Evolutionary conservation across 2,888 invertebrate species (phyloP).

Genomic region (Chrysodeixis includens): DNA sequence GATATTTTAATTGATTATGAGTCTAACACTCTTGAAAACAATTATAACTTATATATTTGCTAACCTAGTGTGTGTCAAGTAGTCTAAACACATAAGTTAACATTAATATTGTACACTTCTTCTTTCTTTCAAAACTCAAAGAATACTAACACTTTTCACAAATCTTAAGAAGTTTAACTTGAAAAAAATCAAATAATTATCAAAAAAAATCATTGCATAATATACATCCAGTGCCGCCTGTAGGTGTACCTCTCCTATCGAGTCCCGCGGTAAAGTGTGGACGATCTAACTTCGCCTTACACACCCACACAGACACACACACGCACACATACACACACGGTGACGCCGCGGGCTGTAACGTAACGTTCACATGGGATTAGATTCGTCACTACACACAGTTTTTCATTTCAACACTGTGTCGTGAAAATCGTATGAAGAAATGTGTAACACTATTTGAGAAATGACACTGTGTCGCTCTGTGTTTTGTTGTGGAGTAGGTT

Average conservation of each 20-base stretch:
- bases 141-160: too few relatives aligned
- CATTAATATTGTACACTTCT: too few relatives aligned
- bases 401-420: constrained; percentile 61
- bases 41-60: too few relatives aligned
- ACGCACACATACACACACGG: constrained; percentile 60
- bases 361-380: constrained; percentile 81
- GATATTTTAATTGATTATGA: too few relatives aligned
- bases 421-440: constrained; percentile 34
- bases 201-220: neutral
- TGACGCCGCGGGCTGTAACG: constrained; percentile 77
- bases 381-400: constrained; percentile 73
- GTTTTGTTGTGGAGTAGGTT: constrained; percentile 19
- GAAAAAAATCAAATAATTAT: neutral
- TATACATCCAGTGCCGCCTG: constrained; percentile 48
- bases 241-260: constrained; percentile 82
- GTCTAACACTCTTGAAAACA: too few relatives aligned
- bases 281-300: constrained; percentile 89
- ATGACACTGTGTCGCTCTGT: constrained; percentile 48
- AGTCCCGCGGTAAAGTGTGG: constrained; percentile 88
- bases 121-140: too few relatives aligned
- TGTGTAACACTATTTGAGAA: constrained; percentile 29
- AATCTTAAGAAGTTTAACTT: neutral
- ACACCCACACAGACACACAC: constrained; percentile 69
- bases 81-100: too few relatives aligned
- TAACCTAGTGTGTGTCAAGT: too few relatives aligned